These are phyloP conservation scores for Uromys caudimaculatus DNA, from an alignment of 2,797 vertebrate species.

Conservation along the genomic window DNA sequence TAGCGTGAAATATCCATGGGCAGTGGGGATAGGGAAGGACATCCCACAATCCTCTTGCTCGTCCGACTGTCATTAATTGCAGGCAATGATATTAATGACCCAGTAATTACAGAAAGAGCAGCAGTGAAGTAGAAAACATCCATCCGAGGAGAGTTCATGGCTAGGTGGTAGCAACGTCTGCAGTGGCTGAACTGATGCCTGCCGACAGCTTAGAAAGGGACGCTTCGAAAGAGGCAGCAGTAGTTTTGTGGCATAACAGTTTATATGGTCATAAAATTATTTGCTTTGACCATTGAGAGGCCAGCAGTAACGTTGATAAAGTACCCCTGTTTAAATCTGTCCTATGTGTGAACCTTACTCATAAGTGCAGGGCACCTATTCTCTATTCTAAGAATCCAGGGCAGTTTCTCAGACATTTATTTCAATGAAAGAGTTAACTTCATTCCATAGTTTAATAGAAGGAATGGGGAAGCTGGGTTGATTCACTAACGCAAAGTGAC, in stretches of 20 bases:
- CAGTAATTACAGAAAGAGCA: constrained; percentile 87
- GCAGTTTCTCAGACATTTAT: constrained; percentile 89
- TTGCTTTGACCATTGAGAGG: constrained; percentile 85
- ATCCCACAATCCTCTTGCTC: constrained; percentile 81
- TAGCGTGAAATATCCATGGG: constrained; percentile 79
- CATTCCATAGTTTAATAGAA: constrained; percentile 84
- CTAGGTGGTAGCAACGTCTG: constrained; percentile 90
- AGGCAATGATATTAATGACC: constrained; percentile 93
- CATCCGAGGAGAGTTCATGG: constrained; percentile 88
- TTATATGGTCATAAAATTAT: constrained; percentile 84
- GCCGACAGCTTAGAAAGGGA: constrained; percentile 89
- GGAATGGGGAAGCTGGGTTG: constrained; percentile 77
- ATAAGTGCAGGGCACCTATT: constrained; percentile 79
- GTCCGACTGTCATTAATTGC: constrained; percentile 87
- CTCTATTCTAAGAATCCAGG: constrained; percentile 81
- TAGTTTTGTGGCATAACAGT: constrained; percentile 80
- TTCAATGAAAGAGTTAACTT: constrained; percentile 88
- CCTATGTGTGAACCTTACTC: constrained; percentile 85
- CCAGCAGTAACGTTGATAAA: constrained; percentile 83
- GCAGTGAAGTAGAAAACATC: constrained; percentile 90
- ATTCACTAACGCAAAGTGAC: constrained; percentile 85
- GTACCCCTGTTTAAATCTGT: constrained; percentile 81
- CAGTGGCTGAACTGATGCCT: constrained; percentile 89
- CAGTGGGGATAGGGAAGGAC: constrained; percentile 12
- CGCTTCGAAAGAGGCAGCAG: constrained; percentile 84